phyloP scores from a whole-genome alignment of 2,113 vertebrate genomes.

The Urocynchramus pylzowi region DNA sequence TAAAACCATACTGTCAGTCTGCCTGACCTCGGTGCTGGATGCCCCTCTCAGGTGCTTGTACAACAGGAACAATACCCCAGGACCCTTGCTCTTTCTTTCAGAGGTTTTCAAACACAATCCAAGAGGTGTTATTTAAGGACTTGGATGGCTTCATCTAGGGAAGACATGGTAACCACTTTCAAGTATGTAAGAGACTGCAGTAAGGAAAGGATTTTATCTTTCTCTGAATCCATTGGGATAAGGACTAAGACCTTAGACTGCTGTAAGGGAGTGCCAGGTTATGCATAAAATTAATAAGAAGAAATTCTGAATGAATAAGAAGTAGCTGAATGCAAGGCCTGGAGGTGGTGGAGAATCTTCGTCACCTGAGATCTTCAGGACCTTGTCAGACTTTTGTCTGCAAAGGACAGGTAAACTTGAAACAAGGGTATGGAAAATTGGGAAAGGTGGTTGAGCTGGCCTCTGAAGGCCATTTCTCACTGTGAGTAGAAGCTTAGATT shows the following conservation, averaged over 20 bases:
- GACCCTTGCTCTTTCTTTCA: not conserved
- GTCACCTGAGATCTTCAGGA: not conserved
- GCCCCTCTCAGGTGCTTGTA: not conserved
- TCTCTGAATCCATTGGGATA: not conserved
- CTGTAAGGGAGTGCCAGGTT: not conserved
- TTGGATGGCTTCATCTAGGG: not conserved
- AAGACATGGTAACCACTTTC: not conserved
- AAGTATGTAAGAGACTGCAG: not conserved
- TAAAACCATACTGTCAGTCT: not conserved
- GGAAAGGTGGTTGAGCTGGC: not conserved
- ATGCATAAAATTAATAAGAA: not conserved
- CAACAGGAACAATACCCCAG: not conserved
- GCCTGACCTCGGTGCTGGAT: not conserved
- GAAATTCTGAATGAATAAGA: not conserved
- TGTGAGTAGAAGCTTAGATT: not conserved
- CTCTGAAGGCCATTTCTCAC: not conserved
- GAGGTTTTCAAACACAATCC: not conserved
- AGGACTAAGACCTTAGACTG: not conserved
- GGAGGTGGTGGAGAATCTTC: not conserved
- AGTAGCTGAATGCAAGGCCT: not conserved
- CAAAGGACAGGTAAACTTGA: not conserved
- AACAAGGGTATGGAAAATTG: not conserved
- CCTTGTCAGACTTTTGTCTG: not conserved
- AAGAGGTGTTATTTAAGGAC: not conserved
- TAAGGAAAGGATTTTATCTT: not conserved